Conservation (phyloP, 2,113 vertebrate species). For the Aspiorhynchus laticeps region DNA sequence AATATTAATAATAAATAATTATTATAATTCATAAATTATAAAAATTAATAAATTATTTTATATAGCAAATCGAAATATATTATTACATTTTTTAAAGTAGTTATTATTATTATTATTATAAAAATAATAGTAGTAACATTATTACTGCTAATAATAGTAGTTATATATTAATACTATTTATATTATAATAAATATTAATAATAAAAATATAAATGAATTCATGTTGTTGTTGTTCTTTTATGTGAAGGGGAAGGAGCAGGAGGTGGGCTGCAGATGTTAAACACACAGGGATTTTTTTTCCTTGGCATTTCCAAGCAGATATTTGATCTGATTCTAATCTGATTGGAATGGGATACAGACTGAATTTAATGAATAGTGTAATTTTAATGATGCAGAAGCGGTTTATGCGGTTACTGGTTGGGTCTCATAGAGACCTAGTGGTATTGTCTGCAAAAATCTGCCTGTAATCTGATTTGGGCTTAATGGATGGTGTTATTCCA, state of each 20-base stretch:
- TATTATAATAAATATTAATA: no score
- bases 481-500: constrained; percentile 27
- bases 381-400: constrained; percentile 23
- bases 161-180: no score
- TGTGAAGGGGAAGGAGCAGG: background rate
- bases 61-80: no score
- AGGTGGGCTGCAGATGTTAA: background rate
- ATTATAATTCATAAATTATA: no score
- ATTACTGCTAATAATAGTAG: no score
- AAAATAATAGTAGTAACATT: no score
- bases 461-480: constrained; percentile 29
- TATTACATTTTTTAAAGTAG: no score
- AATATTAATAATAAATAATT: no score
- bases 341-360: constrained; percentile 17
- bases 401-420: constrained; percentile 1
- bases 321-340: constrained; percentile 39
- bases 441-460: constrained; percentile 29
- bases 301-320: constrained; percentile 3
- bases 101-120: no score
- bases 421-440: background rate
- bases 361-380: constrained; percentile 27
- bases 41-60: no score
- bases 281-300: background rate
- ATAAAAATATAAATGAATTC: no score
- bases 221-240: background rate